These are phyloP conservation scores for Hyppa rectilinea DNA, from an alignment of 2,888 invertebrate genomes.

Conservation along the genomic window DNA sequence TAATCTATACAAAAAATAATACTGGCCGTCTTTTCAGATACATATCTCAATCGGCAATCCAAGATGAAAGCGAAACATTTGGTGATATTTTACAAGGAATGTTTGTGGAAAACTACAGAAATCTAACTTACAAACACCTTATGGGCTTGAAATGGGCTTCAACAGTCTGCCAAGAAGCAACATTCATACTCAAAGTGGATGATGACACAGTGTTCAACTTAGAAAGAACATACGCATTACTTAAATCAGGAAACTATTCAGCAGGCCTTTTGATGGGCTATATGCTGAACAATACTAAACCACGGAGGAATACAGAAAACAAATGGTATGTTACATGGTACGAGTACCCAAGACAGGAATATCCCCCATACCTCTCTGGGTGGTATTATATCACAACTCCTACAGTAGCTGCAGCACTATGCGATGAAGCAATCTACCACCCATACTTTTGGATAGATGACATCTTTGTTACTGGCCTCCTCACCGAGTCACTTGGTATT, in stretches of 20 bases:
- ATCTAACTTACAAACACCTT: constrained; percentile 95
- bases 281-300: constrained; percentile 91
- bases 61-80: constrained; percentile 91
- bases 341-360: constrained; percentile 91
- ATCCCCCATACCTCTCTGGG: constrained; percentile 95
- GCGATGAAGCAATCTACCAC: constrained; percentile 88
- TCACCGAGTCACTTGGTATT: constrained; percentile 91
- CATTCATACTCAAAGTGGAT: constrained; percentile 77
- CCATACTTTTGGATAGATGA: constrained; percentile 98
- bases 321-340: constrained; percentile 95
- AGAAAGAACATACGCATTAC: constrained; percentile 82
- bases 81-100: constrained; percentile 94
- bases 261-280: constrained; percentile 91
- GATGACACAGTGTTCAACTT: constrained; percentile 92
- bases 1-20: background rate
- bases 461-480: constrained; percentile 95
- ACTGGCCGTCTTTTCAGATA: constrained; percentile 71
- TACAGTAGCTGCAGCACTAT: constrained; percentile 90
- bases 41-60: constrained; percentile 90
- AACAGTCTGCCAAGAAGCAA: constrained; percentile 90
- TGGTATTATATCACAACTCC: constrained; percentile 96
- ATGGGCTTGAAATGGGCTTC: constrained; percentile 95
- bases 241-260: constrained; percentile 66
- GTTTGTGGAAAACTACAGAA: constrained; percentile 94
- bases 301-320: constrained; percentile 92